Conservation (phyloP, 2,888 invertebrate genomes). For the Elmis aenea region DNA sequence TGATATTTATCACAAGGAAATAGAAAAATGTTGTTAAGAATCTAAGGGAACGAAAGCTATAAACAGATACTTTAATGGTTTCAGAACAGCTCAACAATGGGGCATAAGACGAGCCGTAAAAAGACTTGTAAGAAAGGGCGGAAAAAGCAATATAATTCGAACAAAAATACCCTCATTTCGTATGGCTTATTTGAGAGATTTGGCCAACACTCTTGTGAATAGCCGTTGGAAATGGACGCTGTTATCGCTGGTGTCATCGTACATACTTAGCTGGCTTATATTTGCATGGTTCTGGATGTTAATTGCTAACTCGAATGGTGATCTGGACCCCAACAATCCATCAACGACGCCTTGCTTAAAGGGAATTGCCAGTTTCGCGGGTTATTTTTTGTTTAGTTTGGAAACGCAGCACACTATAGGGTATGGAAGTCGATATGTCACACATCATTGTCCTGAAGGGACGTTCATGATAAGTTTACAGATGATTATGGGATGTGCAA, state of each 20-base stretch:
- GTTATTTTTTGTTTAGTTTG: constrained; percentile 74
- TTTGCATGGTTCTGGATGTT: constrained; percentile 78
- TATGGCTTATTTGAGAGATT: constrained; percentile 45
- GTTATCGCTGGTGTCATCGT: constrained; percentile 57
- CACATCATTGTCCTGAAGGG: constrained; percentile 80
- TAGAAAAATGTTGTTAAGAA: neutral
- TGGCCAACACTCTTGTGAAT: constrained; percentile 63
- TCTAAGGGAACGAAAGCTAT: neutral
- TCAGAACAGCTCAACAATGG: neutral
- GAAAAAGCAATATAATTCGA: constrained; percentile 30
- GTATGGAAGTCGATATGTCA: constrained; percentile 75
- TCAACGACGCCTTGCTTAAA: constrained; percentile 49
- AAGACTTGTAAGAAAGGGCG: constrained; percentile 34
- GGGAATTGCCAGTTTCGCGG: constrained; percentile 58
- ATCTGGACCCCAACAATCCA: constrained; percentile 58
- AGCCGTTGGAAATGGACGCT: constrained; percentile 70
- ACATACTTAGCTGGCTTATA: constrained; percentile 69
- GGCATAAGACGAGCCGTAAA: constrained; percentile 4
- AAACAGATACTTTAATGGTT: neutral
- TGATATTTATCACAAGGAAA: neutral
- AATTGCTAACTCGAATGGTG: constrained; percentile 70
- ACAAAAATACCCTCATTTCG: constrained; percentile 24
- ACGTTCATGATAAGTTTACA: constrained; percentile 78
- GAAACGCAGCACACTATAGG: constrained; percentile 81
- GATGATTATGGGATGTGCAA: constrained; percentile 58